Evolutionary conservation across 2,113 vertebrate species (phyloP), one percentile per base, ranked within the genome.

Genomic region (Sylvia atricapilla): DNA sequence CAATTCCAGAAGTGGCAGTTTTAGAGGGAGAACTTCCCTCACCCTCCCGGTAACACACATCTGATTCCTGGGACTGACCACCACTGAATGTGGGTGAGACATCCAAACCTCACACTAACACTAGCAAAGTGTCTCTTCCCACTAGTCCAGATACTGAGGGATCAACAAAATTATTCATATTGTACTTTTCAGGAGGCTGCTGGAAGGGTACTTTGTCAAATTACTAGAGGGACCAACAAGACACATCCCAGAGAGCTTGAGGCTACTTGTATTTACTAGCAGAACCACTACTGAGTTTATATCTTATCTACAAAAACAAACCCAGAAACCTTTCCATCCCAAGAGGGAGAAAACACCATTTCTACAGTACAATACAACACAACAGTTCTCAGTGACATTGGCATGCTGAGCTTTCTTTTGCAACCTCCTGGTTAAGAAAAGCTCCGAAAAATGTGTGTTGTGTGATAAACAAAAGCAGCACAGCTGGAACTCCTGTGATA

Each of bases 391-490:
- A 2, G 68, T 66, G 92, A 95, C 87, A 75, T 2, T 77, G 85
- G 87, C 93, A 90, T 5, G 9, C 92, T 67, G 69, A 93, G 95
- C 84, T 82, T 69, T 60, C 27, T 89, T 87, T 75, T 84, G 83
- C 89, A 93, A 87, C 50, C 83, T 78, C 69, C 73, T 70, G 62
- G 66, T 81, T 89, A 73, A 87, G 84, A 73, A 60, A 86, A 96
- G 63, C 72, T 90, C 64, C 39, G 20, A 76, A 84, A 89, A 94
- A 77, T 21, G 24, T 89, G 87, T 73, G 74, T 53, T 46, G 76
- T 84, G 77, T 0, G 22, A 94, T 95, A 95, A 96, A 95, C 81
- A 95, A 96, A 96, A 94, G 73, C 91, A 87, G 66, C 89, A 41
- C 82, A 43, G 94, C 79, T 95, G 92, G 83, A 96, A 72, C 60